Percentiles rank a stretch among this genome's conserved stretches.
phyloP scores from a whole-genome alignment of 2,888 invertebrate species.

The Hipparchia semele region DNA sequence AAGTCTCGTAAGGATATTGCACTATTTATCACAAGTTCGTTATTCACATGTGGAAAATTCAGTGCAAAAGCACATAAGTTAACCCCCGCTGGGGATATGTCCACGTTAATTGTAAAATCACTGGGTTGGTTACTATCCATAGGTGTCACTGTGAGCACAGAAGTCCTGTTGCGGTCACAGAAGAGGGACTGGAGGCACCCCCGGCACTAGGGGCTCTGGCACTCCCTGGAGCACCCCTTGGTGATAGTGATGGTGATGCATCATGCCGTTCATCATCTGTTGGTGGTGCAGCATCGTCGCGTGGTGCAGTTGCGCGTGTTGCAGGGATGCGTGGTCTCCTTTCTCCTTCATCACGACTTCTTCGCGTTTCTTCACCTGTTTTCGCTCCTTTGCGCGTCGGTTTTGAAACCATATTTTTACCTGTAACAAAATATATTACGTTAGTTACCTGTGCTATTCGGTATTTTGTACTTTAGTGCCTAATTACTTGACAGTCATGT shows the following conservation, averaged over 20 bases:
- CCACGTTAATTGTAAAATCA: conserved; percentile 34
- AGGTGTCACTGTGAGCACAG: conserved; percentile 57
- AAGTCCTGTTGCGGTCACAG: conserved; percentile 77
- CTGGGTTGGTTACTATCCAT: conserved; percentile 43
- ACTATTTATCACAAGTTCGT: conserved; percentile 67
- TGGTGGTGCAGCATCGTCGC: conserved; percentile 81
- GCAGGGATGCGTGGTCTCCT: conserved; percentile 76
- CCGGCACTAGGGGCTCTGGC: conserved; percentile 75
- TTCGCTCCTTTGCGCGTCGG: conserved; percentile 95
- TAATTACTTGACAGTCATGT: too few species aligned
- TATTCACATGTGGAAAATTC: conserved; percentile 41
- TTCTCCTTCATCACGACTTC: conserved; percentile 86
- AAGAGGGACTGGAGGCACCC: conserved; percentile 74
- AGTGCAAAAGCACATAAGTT: conserved; percentile 41
- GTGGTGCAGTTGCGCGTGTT: conserved; percentile 79
- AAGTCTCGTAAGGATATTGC: conserved; percentile 64
- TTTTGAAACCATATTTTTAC: conserved; percentile 96
- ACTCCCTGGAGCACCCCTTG: conserved; percentile 79
- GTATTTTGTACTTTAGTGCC: too few species aligned
- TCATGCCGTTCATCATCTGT: conserved; percentile 81
- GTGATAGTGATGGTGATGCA: conserved; percentile 80
- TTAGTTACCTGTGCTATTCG: not conserved
- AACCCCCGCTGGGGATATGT: conserved; percentile 23
- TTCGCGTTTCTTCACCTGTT: conserved; percentile 92
- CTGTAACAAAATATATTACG: conserved; percentile 52